Base-by-base conservation (phyloP, 30 jellyfish, hydroid and myxozoan genomes). In the Rhopilema esculentum region DNA sequence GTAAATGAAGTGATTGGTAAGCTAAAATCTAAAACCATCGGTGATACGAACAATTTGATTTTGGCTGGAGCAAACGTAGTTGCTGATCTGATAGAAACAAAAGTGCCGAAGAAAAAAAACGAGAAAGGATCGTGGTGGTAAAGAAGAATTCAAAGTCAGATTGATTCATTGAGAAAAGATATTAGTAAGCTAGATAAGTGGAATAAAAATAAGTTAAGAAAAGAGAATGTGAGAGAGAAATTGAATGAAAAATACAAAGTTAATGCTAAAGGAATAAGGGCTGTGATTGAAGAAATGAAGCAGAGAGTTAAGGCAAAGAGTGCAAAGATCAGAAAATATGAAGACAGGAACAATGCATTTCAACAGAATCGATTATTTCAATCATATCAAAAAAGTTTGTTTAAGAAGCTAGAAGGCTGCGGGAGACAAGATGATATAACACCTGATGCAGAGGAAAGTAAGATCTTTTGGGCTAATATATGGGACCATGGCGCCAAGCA, bases 381-480 rank as follows among this genome's bases (percentile, higher is more conserved):
- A 52, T 7, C 18, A 4, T 24, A 52, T 66, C 89, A 79, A 52
- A 30, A n/a, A 30, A 61, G 83, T 19, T 23, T 79, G 8, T 79
- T 52, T 61, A 66, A 52, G 23, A 52, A 79, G 63, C 66, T 79
- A 61, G 83, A 52, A n/a, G 83, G 89, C 15, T 18, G 63, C n/a
- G 66, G 19, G 24, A 79, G 65, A 19, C 40, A 30, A 1, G 80
- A 79, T 18, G 79, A 26, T 79, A 1, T 63, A 25, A 61, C 63
- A 16, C 80, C 89, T 19, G 83, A 79, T 52, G 89, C 89, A 18
- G 91, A 81, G 22, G 91, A 81, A 27, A 28, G 49, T 24, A 29
- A 52, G 9, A 9, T 23, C n/a, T 67, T 81, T 40, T 81, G 85
- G 91, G 67, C 62, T 20, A 48, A 20, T n/a, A 81, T 29, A 24